A percentile compares a stretch with the other conserved stretches of the same genome.
Conservation (phyloP, 2,888 invertebrate genomes). For the Sarcophaga rosellei region DNA sequence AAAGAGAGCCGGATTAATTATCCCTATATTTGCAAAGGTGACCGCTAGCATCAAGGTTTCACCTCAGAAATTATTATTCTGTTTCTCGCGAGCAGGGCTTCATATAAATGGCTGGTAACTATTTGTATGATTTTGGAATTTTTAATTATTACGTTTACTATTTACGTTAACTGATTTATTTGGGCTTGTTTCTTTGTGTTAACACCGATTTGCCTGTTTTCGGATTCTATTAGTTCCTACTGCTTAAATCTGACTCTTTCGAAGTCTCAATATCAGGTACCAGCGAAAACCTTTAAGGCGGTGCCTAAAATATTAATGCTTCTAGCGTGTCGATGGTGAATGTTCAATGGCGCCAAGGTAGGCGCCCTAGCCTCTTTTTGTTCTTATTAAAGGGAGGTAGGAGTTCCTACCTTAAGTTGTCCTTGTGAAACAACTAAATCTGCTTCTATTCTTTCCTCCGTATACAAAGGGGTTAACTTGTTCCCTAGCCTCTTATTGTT, state of each 20-base stretch:
- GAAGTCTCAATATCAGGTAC: slow-evolving; percentile 48
- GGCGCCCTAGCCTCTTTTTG: slow-evolving; percentile 13
- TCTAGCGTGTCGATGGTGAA: slow-evolving; percentile 37
- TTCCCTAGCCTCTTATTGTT: no score
- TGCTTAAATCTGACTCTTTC: background rate
- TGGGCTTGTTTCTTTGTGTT: no score
- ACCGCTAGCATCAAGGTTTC: slow-evolving; percentile 53
- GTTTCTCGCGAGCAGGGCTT: slow-evolving; percentile 58
- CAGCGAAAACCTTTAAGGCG: slow-evolving; percentile 22
- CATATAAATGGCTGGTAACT: slow-evolving; percentile 35
- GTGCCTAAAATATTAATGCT: slow-evolving; percentile 36
- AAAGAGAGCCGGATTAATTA: slow-evolving; percentile 60
- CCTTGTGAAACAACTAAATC: no score
- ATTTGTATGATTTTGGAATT: slow-evolving; percentile 28
- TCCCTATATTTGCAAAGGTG: slow-evolving; percentile 57
- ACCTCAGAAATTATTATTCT: slow-evolving; percentile 62
- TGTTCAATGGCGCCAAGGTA: slow-evolving; percentile 2
- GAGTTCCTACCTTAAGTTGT: no score
- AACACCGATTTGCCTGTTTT: no score
- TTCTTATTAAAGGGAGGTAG: background rate
- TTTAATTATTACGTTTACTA: slow-evolving; percentile 47
- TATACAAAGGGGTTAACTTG: no score
- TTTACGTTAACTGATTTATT: no score
- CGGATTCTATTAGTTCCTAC: no score
- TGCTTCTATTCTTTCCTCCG: no score